Conservation (phyloP, 2,888 invertebrate species). For the Rosalia funebris region DNA sequence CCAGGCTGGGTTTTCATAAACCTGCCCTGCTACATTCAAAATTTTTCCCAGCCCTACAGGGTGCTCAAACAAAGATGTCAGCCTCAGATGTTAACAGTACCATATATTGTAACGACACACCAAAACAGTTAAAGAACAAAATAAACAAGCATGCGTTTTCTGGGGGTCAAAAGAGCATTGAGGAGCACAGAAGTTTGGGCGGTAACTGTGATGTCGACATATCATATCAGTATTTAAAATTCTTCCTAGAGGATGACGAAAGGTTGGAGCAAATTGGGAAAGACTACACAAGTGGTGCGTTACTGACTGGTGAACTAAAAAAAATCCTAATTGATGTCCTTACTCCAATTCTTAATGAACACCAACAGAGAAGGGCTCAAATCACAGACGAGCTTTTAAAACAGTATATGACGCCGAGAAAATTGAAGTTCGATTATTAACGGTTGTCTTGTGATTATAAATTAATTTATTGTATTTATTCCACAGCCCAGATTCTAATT, state of each 20-base stretch:
- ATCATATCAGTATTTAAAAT: constrained; percentile 91
- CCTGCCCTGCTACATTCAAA: constrained; percentile 84
- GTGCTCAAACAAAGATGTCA: constrained; percentile 98
- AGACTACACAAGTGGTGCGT: constrained; percentile 85
- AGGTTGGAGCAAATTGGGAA: constrained; percentile 75
- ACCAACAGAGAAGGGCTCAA: constrained; percentile 81
- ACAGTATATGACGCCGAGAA: constrained; percentile 86
- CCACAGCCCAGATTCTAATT: background rate
- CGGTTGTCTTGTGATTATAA: background rate
- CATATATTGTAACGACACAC: constrained; percentile 93
- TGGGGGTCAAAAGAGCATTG: constrained; percentile 92
- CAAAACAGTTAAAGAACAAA: constrained; percentile 96
- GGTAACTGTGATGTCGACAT: constrained; percentile 98
- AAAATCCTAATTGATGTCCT: constrained; percentile 85
- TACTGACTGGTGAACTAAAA: constrained; percentile 96
- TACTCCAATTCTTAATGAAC: constrained; percentile 81
- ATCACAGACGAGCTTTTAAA: constrained; percentile 88
- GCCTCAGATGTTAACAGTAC: constrained; percentile 94
- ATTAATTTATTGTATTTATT: constrained; percentile 3
- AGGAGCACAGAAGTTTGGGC: constrained; percentile 89
- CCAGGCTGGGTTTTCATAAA: constrained; percentile 86
- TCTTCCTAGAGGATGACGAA: constrained; percentile 94
- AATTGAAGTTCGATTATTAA: constrained; percentile 70
- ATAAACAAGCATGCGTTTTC: constrained; percentile 98
- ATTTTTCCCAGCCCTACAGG: constrained; percentile 79